Evolutionary conservation across 1,140 invertebrate genomes (phyloP).

Genomic region (Cryptotermes secundus): DNA sequence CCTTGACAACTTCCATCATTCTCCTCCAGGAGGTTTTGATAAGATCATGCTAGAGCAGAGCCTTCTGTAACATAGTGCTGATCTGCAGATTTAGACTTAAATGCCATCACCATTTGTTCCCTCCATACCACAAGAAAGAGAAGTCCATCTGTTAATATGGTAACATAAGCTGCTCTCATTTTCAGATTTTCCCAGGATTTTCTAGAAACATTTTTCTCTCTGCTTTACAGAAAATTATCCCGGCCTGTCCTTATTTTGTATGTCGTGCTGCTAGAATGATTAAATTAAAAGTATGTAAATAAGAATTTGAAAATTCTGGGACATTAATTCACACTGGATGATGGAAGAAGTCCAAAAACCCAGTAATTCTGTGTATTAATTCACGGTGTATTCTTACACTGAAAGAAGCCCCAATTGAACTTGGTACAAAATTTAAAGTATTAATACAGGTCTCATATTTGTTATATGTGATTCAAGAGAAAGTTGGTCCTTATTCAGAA

Average conservation of each 20-base stretch:
- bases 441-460: too few species aligned
- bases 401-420: too few species aligned
- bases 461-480: too few species aligned
- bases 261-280: background rate
- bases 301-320: background rate
- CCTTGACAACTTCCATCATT: slow-evolving; percentile 83
- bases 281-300: background rate
- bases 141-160: background rate
- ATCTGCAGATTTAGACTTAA: background rate
- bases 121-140: background rate
- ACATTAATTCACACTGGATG: too few species aligned
- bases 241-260: background rate
- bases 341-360: too few species aligned
- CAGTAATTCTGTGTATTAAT: too few species aligned
- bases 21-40: slow-evolving; percentile 87
- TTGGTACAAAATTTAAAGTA: too few species aligned
- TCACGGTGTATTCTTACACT: too few species aligned
- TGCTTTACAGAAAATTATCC: background rate
- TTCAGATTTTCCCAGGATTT: background rate
- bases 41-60: slow-evolving; percentile 98
- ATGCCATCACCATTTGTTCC: background rate
- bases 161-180: background rate
- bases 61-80: slow-evolving; percentile 68
- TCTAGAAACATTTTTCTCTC: background rate
- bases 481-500: too few species aligned